Conservation (phyloP, 2,113 vertebrate genomes). For the Malurus cyaneus region DNA sequence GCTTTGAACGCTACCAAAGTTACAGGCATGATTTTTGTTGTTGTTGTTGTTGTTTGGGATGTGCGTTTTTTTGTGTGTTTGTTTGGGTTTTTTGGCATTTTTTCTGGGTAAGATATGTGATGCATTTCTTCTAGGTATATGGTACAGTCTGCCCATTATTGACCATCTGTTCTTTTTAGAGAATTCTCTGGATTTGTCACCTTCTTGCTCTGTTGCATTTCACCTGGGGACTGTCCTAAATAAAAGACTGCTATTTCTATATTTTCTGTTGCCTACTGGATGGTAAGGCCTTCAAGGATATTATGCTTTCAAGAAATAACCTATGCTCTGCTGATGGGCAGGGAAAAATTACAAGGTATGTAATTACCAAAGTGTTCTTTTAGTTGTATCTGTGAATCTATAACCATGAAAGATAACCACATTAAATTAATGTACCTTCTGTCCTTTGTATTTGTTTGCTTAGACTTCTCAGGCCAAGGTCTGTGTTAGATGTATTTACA, state of each 20-base stretch:
- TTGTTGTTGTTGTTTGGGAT: neutral
- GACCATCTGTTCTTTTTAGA: neutral
- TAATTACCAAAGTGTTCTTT: neutral
- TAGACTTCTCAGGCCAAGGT: neutral
- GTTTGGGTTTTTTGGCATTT: neutral
- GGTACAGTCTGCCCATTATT: neutral
- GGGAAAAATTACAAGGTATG: neutral
- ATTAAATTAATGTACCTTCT: neutral
- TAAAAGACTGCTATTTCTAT: neutral
- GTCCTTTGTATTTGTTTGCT: neutral
- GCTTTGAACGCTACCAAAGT: neutral
- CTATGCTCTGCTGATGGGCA: neutral
- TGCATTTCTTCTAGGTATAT: neutral
- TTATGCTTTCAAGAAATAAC: neutral
- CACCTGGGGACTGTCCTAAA: neutral
- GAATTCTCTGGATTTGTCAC: neutral
- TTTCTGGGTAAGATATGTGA: neutral
- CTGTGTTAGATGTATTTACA: neutral
- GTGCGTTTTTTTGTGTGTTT: neutral
- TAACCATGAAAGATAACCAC: neutral
- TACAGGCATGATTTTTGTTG: neutral
- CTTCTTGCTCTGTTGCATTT: neutral
- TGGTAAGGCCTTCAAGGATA: neutral
- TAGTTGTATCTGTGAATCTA: neutral
- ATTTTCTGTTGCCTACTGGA: neutral